phyloP scores from a whole-genome alignment of 1,140 invertebrate species.

The Chrysopa pallens region DNA sequence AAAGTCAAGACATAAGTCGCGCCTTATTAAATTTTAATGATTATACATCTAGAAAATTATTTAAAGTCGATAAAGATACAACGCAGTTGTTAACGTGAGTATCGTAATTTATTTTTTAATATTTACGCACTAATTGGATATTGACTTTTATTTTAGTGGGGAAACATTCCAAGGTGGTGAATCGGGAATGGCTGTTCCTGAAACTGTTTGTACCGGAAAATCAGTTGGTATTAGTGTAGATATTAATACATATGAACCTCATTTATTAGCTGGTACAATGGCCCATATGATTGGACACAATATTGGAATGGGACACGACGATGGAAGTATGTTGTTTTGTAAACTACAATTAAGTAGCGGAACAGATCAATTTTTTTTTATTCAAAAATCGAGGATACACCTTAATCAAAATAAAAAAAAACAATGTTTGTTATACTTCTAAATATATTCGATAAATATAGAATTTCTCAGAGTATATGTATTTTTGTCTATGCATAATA shows the following conservation, averaged over 20 bases:
- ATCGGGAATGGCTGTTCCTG: constrained; percentile 80
- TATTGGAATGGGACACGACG: constrained; percentile 88
- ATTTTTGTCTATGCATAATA: too few relatives aligned
- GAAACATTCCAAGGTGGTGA: constrained; percentile 65
- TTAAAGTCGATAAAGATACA: constrained; percentile 69
- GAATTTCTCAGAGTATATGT: too few relatives aligned
- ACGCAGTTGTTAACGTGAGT: constrained; percentile 78
- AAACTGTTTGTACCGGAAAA: constrained; percentile 77
- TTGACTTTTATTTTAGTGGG: constrained; percentile 38
- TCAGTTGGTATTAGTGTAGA: constrained; percentile 85
- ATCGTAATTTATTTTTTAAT: too few relatives aligned
- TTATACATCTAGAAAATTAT: constrained; percentile 67
- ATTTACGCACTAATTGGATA: not conserved
- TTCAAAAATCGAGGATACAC: too few relatives aligned
- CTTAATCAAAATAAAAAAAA: too few relatives aligned
- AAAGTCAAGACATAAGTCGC: constrained; percentile 66
- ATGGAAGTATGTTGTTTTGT: constrained; percentile 34
- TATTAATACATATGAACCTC: constrained; percentile 82
- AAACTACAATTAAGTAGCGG: too few relatives aligned
- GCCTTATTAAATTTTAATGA: constrained; percentile 80
- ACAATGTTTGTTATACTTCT: too few relatives aligned
- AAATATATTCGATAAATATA: too few relatives aligned
- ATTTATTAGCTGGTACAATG: constrained; percentile 81
- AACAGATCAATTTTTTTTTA: too few relatives aligned
- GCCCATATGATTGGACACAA: constrained; percentile 96